Percentiles rank a stretch among this genome's conserved stretches.
Evolutionary conservation across 1,140 invertebrate genomes (phyloP).

Genomic region (Zaprionus camerounensis): DNA sequence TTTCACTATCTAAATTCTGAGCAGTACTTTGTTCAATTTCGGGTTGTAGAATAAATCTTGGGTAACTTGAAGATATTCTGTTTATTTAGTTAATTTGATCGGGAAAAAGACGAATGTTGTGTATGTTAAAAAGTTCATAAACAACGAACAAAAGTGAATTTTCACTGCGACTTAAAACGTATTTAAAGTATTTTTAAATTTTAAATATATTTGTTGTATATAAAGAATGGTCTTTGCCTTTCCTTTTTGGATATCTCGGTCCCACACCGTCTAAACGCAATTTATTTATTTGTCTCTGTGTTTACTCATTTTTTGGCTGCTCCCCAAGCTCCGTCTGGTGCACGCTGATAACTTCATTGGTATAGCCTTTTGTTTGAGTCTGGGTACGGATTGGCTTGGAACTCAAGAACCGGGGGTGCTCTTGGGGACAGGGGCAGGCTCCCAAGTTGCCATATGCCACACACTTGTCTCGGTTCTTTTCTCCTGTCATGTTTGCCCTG

Average conservation of each 20-base stretch:
- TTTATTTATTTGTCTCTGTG: conserved; percentile 73
- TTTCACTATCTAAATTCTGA: too few species aligned
- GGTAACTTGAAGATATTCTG: too few species aligned
- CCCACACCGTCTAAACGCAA: conserved; percentile 41
- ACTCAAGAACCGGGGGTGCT: neutral
- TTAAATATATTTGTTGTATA: neutral
- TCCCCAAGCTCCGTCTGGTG: conserved; percentile 70
- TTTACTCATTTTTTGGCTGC: conserved; percentile 52
- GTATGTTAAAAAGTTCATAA: too few species aligned
- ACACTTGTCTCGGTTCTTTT: conserved; percentile 42
- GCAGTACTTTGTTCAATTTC: too few species aligned
- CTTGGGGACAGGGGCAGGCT: conserved; percentile 14
- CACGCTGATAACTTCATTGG: conserved; percentile 75
- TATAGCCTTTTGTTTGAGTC: conserved; percentile 52
- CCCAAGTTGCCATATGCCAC: conserved; percentile 57
- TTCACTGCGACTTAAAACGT: neutral
- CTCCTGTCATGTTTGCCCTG: conserved; percentile 29
- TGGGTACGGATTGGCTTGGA: conserved; percentile 24
- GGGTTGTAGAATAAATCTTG: too few species aligned
- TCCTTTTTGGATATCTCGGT: neutral
- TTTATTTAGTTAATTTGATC: too few species aligned
- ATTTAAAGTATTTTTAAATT: neutral
- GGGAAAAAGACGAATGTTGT: too few species aligned
- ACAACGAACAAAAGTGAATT: too few species aligned
- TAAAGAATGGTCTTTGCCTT: neutral